These are phyloP conservation scores for Cyphomyrus discorhynchus DNA, from an alignment of 2,113 vertebrate species.

Conservation along the genomic window DNA sequence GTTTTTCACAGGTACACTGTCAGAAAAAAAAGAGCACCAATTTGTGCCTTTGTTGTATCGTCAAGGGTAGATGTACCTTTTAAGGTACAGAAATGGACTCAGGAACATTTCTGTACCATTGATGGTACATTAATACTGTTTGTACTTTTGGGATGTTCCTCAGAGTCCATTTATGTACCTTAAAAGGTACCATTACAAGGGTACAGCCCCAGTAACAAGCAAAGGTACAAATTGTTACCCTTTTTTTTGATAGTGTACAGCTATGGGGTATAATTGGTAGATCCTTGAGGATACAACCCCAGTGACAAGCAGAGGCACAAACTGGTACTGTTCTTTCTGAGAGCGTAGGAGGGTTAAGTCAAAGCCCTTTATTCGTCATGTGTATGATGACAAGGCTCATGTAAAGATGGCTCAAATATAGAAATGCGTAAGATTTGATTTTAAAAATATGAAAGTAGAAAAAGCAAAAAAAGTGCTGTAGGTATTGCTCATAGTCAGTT, in stretches of 20 bases:
- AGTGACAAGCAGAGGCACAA: no score
- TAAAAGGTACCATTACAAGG: neutral
- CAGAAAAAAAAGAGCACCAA: neutral
- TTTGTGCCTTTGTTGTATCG: neutral
- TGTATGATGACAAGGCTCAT: neutral
- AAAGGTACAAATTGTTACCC: no score
- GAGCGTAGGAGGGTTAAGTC: neutral
- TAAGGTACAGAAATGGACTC: neutral
- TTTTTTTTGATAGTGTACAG: neutral
- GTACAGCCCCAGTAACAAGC: neutral
- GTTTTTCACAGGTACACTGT: neutral
- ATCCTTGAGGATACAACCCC: no score
- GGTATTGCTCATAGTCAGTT: no score
- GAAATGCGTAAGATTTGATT: neutral
- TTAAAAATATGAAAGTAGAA: neutral
- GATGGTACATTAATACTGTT: neutral
- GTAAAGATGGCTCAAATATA: neutral
- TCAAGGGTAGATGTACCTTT: neutral
- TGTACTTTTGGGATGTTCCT: neutral
- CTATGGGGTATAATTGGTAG: no score
- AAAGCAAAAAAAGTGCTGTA: neutral
- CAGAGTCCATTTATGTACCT: neutral
- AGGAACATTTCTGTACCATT: neutral
- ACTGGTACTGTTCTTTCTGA: neutral
- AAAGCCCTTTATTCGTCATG: neutral